Evolutionary conservation across 2,888 invertebrate species (phyloP).

Genomic region (Dynastes grantii): DNA sequence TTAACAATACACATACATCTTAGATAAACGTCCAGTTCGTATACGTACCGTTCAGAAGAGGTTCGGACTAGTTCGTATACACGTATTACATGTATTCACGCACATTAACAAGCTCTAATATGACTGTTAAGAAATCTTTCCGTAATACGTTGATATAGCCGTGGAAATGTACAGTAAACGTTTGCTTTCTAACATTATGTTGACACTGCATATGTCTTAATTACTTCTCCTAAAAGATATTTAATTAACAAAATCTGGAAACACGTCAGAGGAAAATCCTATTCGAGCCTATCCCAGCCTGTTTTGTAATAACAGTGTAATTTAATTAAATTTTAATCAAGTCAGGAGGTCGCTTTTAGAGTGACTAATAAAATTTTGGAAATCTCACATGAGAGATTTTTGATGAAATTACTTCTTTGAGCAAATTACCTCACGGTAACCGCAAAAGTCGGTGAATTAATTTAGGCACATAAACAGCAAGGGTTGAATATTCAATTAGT

Average conservation of each 20-base stretch:
- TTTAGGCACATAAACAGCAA: slow-evolving; percentile 58
- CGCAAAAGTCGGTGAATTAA: slow-evolving; percentile 59
- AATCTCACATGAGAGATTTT: slow-evolving; percentile 57
- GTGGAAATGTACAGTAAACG: not conserved
- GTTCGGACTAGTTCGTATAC: no score
- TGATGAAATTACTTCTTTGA: slow-evolving; percentile 59
- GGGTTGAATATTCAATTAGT: slow-evolving; percentile 58
- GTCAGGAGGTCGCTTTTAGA: slow-evolving; percentile 42
- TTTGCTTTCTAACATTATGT: not conserved
- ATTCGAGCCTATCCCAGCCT: slow-evolving; percentile 12
- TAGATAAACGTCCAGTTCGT: no score
- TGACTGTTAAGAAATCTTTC: no score
- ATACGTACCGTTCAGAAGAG: no score
- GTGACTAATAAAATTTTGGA: slow-evolving; percentile 53
- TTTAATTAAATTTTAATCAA: slow-evolving; percentile 48
- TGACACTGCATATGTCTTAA: slow-evolving; percentile 26
- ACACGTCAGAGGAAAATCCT: slow-evolving; percentile 32
- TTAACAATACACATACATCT: no score
- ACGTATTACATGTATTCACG: no score
- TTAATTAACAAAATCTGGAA: slow-evolving; percentile 32
- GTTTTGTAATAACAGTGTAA: slow-evolving; percentile 41
- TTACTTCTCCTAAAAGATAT: slow-evolving; percentile 24
- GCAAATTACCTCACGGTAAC: slow-evolving; percentile 54
- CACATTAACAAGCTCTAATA: no score
- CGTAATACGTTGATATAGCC: no score